Conservation (phyloP, 1,140 invertebrate genomes). For the Orius laevigatus region DNA sequence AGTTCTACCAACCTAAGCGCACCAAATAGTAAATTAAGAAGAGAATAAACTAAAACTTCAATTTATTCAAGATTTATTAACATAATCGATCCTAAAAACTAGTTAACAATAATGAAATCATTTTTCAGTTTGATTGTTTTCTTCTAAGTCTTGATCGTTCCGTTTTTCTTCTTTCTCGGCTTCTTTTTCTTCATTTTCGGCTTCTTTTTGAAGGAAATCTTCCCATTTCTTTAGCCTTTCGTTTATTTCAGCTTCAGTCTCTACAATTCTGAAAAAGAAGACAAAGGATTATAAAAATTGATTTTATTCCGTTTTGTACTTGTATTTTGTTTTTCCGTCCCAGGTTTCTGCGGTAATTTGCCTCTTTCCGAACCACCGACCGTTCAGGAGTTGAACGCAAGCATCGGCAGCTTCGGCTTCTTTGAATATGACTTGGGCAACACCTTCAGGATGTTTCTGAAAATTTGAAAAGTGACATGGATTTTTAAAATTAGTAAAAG, state of each 20-base stretch:
- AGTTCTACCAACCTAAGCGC: no score
- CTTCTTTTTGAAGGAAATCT: constrained; percentile 51
- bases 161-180: constrained; percentile 16
- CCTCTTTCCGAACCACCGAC: constrained; percentile 78
- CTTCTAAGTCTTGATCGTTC: no score
- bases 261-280: constrained; percentile 42
- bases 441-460: constrained; percentile 82
- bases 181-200: constrained; percentile 24
- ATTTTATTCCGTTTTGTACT: constrained; percentile 27
- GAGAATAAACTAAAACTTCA: no score
- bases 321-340: constrained; percentile 93
- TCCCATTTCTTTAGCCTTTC: constrained; percentile 77
- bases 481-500: no score
- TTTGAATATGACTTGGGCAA: constrained; percentile 82
- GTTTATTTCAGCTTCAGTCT: constrained; percentile 77
- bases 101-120: neutral
- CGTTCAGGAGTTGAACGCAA: constrained; percentile 75
- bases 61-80: no score
- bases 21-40: no score
- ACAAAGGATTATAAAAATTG: neutral
- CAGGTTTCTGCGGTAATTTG: constrained; percentile 73
- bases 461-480: constrained; percentile 15
- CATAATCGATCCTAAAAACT: no score
- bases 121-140: constrained; percentile 5
- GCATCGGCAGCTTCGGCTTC: constrained; percentile 80